Percentiles rank a stretch among this genome's conserved stretches.
phyloP scores from a whole-genome alignment of 2,797 vertebrate species.

The Acipenser ruthenus region DNA sequence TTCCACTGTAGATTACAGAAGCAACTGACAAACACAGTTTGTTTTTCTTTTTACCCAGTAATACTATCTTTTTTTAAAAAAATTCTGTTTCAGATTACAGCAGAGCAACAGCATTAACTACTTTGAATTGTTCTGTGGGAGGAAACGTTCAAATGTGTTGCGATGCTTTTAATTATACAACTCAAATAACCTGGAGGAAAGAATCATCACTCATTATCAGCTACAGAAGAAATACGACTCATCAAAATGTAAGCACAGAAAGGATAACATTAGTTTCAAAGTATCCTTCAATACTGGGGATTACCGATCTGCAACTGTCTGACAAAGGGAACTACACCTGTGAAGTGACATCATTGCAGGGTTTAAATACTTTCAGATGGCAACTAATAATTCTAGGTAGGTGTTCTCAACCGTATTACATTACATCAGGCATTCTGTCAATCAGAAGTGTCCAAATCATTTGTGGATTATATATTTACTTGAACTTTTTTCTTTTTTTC shows the following conservation, averaged over 20 bases:
- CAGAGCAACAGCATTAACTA: too few relatives aligned
- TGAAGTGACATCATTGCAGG: accelerated
- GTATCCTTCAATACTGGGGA: background rate
- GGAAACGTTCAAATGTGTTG: constrained; percentile 14
- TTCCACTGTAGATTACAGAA: too few relatives aligned
- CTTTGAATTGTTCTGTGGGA: constrained; percentile 14
- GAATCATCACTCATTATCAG: accelerated
- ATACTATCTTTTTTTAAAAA: too few relatives aligned
- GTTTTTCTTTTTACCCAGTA: too few relatives aligned
- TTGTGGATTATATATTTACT: too few relatives aligned
- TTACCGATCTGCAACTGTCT: constrained; percentile 19
- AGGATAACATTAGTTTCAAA: background rate
- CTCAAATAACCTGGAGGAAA: constrained; percentile 11
- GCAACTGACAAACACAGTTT: too few relatives aligned
- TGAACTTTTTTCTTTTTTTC: background rate
- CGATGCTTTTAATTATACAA: background rate
- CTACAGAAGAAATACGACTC: accelerated
- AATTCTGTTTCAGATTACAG: too few relatives aligned
- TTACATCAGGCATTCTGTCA: background rate
- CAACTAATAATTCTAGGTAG: background rate
- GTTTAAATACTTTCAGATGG: accelerated
- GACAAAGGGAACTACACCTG: constrained; percentile 33
- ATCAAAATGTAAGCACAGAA: constrained; percentile 21
- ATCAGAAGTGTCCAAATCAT: too few relatives aligned
- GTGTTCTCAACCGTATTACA: background rate